Evolutionary conservation across 2,797 vertebrate species (phyloP).

Genomic region (Peromyscus melanophrys): DNA sequence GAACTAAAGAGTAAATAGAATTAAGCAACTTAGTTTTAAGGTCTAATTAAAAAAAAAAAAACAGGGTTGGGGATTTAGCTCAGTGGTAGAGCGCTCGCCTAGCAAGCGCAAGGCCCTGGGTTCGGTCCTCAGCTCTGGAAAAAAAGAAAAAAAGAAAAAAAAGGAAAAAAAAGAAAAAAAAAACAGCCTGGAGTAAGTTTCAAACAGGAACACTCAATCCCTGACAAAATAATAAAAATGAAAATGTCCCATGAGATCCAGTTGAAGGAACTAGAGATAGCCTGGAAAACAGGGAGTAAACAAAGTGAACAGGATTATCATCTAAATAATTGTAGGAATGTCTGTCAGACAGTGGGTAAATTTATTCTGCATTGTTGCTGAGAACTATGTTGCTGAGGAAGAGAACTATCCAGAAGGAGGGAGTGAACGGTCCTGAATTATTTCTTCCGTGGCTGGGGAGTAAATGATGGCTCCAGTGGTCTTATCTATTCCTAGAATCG

Average conservation of each 20-base stretch:
- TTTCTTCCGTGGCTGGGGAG: background rate
- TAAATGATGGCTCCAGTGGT: conserved; percentile 10
- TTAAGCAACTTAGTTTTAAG: conserved; percentile 60
- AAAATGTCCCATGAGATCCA: conserved; percentile 40
- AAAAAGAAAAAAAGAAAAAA: too few relatives aligned
- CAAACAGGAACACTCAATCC: conserved; percentile 14
- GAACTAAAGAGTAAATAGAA: background rate
- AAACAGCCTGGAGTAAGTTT: conserved; percentile 34
- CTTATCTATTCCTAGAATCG: conserved; percentile 29
- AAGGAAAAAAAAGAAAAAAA: too few relatives aligned
- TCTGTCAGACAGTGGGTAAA: background rate
- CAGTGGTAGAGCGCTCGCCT: too few relatives aligned
- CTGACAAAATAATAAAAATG: conserved; percentile 67
- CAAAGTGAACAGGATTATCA: background rate
- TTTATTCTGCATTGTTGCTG: background rate
- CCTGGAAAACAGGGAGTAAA: conserved; percentile 23
- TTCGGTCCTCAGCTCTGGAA: too few relatives aligned
- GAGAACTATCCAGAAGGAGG: background rate
- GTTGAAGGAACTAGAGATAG: background rate
- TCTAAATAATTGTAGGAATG: conserved; percentile 25
- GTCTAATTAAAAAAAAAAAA: background rate
- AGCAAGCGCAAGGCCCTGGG: too few relatives aligned
- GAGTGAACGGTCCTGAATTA: background rate
- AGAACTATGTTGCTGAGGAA: background rate
- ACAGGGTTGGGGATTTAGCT: too few relatives aligned